Evolutionary conservation across 2,888 invertebrate genomes (phyloP), one percentile per base, ranked within the genome.

Genomic region (Nyleta sp.): DNA sequence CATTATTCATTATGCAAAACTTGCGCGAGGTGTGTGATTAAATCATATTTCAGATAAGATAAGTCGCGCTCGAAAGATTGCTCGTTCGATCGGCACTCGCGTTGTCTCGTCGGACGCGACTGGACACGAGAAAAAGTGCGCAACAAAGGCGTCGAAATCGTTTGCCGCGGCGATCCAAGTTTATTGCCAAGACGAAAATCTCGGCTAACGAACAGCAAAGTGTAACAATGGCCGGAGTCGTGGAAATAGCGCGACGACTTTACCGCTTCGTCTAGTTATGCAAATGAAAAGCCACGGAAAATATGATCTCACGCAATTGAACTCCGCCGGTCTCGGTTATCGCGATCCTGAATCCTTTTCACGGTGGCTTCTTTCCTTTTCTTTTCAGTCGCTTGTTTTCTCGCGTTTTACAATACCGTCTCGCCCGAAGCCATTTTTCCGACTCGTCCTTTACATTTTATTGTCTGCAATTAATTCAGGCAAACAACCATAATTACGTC

Each of bases 401-500:
- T 35, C 28, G 28, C 57, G 52, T 40, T 57, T 46, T 20, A 50
- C 50, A 18, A 42, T 48, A 17, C 18, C 24, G 40, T 65, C 65
- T 53, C 31, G 44, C 52, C 38, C 17, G 46, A 7, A 48, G 64
- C 40, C 15, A 33, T 40, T 22, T 44, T 38, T 57, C 48, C 65
- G 55, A 77, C 8, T 48, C 81, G 80, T 85, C 84, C 85, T 85
- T 86, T 86, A 84, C 78, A 84, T 85, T 84, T 75, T 60, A 75
- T 74, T 70, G 46, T 52, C 48, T 48, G 60, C 28, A 57, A 62
- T 67, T 76, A 52, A 67, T 62, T 55, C 33, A 46, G 22, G 44
- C 38, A 55, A 68, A 68, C 46, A 48, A 35, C 42, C 53, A 55
- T 68, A 68, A 74, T 74, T 74, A 74, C 10, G 40, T 31, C 48